These are phyloP conservation scores for Protonemura montana DNA, from an alignment of 2,888 invertebrate genomes.

Conservation along the genomic window DNA sequence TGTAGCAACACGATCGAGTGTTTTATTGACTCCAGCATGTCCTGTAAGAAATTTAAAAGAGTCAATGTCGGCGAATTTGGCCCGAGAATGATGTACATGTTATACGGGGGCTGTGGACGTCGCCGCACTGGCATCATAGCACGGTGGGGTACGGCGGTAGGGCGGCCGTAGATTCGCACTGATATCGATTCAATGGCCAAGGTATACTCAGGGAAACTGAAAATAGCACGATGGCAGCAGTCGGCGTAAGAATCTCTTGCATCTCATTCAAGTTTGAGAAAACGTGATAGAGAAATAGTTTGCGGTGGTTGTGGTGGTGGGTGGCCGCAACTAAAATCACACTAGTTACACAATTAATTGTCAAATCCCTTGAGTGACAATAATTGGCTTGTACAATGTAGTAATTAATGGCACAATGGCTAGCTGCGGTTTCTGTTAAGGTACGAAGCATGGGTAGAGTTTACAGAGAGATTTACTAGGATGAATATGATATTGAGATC, in stretches of 20 bases:
- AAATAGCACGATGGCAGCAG: background rate
- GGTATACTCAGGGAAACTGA: slow-evolving; percentile 1
- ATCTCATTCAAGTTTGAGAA: no score
- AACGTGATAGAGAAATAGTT: no score
- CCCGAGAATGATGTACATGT: background rate
- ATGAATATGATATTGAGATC: background rate
- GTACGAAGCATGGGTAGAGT: background rate
- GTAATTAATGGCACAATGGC: background rate
- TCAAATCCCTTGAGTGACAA: background rate
- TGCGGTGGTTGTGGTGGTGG: no score
- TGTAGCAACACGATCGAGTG: slow-evolving; percentile 97
- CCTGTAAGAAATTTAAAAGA: slow-evolving; percentile 63
- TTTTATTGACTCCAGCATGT: slow-evolving; percentile 96
- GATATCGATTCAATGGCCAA: slow-evolving; percentile 16
- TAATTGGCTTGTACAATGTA: background rate
- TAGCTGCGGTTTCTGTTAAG: background rate
- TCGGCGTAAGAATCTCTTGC: background rate
- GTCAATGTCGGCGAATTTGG: background rate
- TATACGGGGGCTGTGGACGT: background rate
- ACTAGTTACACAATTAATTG: background rate
- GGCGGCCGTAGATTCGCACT: slow-evolving; percentile 21
- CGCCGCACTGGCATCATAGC: background rate
- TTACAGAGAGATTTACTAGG: background rate
- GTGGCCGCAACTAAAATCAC: background rate
- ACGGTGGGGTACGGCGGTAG: background rate